These are phyloP conservation scores for human (Homo sapiens) DNA, from an alignment of 2,113 vertebrate genomes.

Conservation along the genomic window GRCh38 chr5:74514001-74514500, in stretches of 20 bases:
- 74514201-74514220: background rate
- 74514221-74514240: background rate
- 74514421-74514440: background rate
- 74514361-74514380: background rate
- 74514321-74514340: background rate
- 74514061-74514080: background rate
- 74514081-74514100: background rate
- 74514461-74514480: background rate
- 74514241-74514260: background rate
- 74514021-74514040: background rate
- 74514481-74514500: background rate
- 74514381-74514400: background rate
- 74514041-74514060: background rate
- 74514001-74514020: background rate
- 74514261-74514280: background rate
- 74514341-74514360: background rate
- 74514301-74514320: background rate
- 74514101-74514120: background rate
- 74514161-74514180: rapidly evolving
- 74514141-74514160: rapidly evolving
- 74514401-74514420: background rate
- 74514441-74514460: background rate
- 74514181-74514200: background rate
- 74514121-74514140: background rate
- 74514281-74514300: background rate